Evolutionary conservation across 2,113 vertebrate species (phyloP), one percentile per base, ranked within the genome.

Genomic region (Epinephelus fuscoguttatus): DNA sequence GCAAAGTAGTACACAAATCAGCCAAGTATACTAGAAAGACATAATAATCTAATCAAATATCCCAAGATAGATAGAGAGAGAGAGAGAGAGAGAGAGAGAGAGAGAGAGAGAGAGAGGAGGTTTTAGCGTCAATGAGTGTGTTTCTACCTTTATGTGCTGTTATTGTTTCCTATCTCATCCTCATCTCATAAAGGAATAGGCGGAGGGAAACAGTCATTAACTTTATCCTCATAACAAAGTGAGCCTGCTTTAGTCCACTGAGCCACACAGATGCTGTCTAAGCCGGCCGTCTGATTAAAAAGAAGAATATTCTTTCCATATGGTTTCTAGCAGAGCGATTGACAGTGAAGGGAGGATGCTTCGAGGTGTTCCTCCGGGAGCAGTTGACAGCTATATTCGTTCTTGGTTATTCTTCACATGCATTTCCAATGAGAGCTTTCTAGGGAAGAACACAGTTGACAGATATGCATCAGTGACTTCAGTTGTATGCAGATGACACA

Each of bases 351-450:
- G 49, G 78, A 67, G 37, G 45, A 71, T 57, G 84, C 69, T 85
- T 82, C 67, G 81, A 84, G 77, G 30, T 78, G 52, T 67, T 88
- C 89, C 84, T 72, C 45, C 42, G 86, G 80, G 89, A 89, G 30
- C 66, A 70, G 72, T 81, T 93, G 93, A 92, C 93, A 93, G 92
- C 77, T 91, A 75, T 84, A 89, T 91, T 89, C 84, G 80, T 80
- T 87, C 69, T 77, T 78, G 67, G 59, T 86, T 87, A 78, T 88
- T 81, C 85, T 88, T 87, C 78, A 53, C 53, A 82, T 84, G 64
- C 75, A 62, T 88, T 89, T 89, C 56, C 61, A 82, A 37, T 69
- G 71, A 86, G 67, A 57, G 53, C 86, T 88, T 89, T 88, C 86
- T 0, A 40, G 72, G 89, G 86, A 88, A 85, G 88, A 75, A 55